Conservation (phyloP, 2,797 vertebrate species). For the Rhadinocentrus ornatus region DNA sequence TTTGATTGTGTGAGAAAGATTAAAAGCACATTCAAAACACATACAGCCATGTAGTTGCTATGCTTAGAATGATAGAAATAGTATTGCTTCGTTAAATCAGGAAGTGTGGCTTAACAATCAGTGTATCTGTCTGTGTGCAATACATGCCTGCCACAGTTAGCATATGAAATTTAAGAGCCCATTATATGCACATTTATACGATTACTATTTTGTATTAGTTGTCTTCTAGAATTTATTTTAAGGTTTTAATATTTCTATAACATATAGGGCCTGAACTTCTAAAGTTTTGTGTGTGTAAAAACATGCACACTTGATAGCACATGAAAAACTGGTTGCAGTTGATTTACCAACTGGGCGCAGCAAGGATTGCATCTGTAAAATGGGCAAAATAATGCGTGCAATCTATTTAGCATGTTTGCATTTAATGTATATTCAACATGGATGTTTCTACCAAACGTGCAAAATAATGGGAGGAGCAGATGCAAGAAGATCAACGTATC, state of each 20-base stretch:
- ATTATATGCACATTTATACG: not conserved
- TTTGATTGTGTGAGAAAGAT: constrained; percentile 4
- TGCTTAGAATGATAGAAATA: not conserved
- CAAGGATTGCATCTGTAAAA: too few relatives aligned
- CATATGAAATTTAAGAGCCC: not conserved
- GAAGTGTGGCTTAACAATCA: constrained; percentile 7
- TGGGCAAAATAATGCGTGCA: too few relatives aligned
- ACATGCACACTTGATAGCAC: too few relatives aligned
- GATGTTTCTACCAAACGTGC: too few relatives aligned
- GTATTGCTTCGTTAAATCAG: not conserved
- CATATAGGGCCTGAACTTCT: too few relatives aligned
- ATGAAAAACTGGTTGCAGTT: too few relatives aligned
- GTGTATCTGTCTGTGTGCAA: not conserved
- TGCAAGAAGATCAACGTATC: too few relatives aligned
- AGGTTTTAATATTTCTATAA: not conserved
- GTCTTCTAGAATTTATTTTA: not conserved
- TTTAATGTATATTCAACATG: too few relatives aligned
- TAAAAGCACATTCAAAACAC: not conserved
- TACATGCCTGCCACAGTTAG: not conserved
- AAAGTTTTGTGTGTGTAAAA: too few relatives aligned
- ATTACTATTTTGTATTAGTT: not conserved
- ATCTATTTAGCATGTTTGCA: too few relatives aligned
- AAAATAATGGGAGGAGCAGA: too few relatives aligned
- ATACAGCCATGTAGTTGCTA: not conserved
- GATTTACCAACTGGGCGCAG: too few relatives aligned